Conservation (phyloP, 2,113 vertebrate species). For the Zosterops hypoxanthus region DNA sequence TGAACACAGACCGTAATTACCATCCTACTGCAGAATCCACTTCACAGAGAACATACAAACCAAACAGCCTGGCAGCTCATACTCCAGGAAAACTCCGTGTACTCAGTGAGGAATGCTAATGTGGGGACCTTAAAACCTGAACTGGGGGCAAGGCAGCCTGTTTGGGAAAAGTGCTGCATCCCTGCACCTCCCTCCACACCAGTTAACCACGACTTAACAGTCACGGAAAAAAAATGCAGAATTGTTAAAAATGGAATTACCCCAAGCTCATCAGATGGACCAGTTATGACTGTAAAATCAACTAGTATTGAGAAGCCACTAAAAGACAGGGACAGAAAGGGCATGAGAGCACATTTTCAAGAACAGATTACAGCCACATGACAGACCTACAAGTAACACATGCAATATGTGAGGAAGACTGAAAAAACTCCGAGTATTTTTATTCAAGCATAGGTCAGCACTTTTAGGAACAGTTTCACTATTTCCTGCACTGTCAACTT, state of each 20-base stretch:
- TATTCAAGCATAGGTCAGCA: not conserved
- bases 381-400: not conserved
- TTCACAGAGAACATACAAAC: not conserved
- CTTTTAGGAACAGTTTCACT: conserved; percentile 17
- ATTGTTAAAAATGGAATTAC: not conserved
- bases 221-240: not conserved
- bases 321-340: not conserved
- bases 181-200: not conserved
- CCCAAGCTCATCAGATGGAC: not conserved
- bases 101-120: not conserved
- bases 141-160: not conserved
- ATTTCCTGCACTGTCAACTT: not conserved
- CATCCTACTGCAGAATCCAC: not conserved
- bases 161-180: not conserved
- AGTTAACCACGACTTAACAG: rapidly evolving
- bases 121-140: not conserved
- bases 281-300: not conserved
- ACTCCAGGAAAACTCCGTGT: not conserved
- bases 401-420: not conserved
- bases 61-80: not conserved
- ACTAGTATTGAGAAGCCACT: not conserved
- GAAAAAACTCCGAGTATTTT: not conserved
- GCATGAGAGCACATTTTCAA: not conserved
- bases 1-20: not conserved
- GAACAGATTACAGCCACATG: not conserved